Base-by-base conservation (phyloP, 53 echinoderm and acorn worm species). In the Hippasteria phrygiana region DNA sequence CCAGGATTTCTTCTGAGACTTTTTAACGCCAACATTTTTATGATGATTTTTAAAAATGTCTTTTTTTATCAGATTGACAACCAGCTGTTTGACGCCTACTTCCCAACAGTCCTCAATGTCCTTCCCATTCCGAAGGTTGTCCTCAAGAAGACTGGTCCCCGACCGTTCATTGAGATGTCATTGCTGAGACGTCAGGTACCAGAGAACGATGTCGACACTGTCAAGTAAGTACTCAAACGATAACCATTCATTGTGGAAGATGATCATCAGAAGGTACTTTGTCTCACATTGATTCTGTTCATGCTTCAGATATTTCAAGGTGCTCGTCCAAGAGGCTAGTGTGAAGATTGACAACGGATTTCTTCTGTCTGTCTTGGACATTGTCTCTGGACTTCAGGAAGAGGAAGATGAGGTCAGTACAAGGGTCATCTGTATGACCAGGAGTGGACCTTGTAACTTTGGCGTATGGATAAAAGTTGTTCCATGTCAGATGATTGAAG, bases 11-110 rank as follows among this genome's bases (percentile, higher is more conserved):
- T n/a, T n/a, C n/a, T n/a, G n/a, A n/a, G n/a, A n/a, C n/a, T n/a
- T n/a, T n/a, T n/a, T n/a, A n/a, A n/a, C n/a, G n/a, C n/a, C n/a
- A n/a, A n/a, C n/a, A n/a, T n/a, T n/a, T n/a, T n/a, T n/a, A n/a
- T n/a, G n/a, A n/a, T n/a, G n/a, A n/a, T n/a, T n/a, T n/a, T n/a
- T n/a, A n/a, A n/a, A n/a, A n/a, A n/a, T n/a, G n/a, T n/a, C n/a
- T 14, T 17, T 63, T 63, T 7, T 31, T 6, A 54, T 20, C 78
- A 98, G 98, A 89, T 98, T 89, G 98, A 98, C 92, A 98, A 98
- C 80, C 98, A 98, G 79, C 88, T 98, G 28, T 95, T 90, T 88
- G 98, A 98, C 78, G 98, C 98, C 8, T 94, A 96, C 76, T 98
- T 98, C 90, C 91, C 98, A 32, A 98, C 95, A 48, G 98, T 95